Conservation (phyloP, 2,888 invertebrate genomes). For the Ochropacha duplaris region DNA sequence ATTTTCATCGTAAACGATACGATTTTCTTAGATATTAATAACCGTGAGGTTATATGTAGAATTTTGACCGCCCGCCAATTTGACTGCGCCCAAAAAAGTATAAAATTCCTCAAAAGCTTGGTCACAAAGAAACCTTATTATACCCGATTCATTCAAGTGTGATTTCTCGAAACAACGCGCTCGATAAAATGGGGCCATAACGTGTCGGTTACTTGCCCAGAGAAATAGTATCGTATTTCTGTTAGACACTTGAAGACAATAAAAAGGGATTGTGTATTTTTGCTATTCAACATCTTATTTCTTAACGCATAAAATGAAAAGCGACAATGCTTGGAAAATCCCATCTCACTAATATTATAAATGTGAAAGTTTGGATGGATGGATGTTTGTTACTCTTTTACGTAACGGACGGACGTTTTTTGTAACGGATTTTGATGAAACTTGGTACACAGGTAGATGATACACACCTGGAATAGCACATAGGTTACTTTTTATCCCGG, state of each 20-base stretch:
- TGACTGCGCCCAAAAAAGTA: constrained; percentile 18
- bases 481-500: too few species aligned
- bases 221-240: constrained; percentile 20
- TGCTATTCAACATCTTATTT: background rate
- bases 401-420: too few species aligned
- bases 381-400: too few species aligned
- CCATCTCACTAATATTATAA: too few species aligned
- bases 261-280: background rate
- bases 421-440: too few species aligned
- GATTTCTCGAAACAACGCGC: constrained; percentile 56
- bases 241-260: constrained; percentile 25
- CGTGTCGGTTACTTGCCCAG: constrained; percentile 23
- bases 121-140: constrained; percentile 47
- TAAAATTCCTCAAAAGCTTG: constrained; percentile 34
- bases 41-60: background rate
- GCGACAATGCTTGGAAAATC: too few species aligned
- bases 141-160: constrained; percentile 40
- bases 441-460: too few species aligned
- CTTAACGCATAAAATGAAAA: too few species aligned
- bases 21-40: too few species aligned
- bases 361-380: too few species aligned
- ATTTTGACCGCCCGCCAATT: background rate
- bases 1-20: background rate
- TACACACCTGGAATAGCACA: too few species aligned
- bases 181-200: constrained; percentile 18